Evolutionary conservation across 1,140 invertebrate genomes (phyloP).

Genomic region (Holcopasites calliopsidis): DNA sequence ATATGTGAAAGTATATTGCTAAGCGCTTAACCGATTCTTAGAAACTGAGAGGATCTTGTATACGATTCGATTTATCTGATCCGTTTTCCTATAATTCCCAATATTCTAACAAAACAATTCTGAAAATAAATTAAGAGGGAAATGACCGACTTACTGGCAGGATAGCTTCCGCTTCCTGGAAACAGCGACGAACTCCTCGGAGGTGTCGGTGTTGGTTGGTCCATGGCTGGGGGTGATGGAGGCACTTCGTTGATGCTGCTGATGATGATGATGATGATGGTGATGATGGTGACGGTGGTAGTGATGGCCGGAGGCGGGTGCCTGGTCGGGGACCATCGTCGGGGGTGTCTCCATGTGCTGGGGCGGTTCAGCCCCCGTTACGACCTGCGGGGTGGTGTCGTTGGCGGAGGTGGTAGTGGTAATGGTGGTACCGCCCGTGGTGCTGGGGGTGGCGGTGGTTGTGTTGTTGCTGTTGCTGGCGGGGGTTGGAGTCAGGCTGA

Average conservation of each 20-base stretch:
- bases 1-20: no score
- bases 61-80: no score
- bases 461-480: constrained; percentile 39
- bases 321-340: constrained; percentile 68
- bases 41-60: no score
- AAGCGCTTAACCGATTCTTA: no score
- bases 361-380: constrained; percentile 61
- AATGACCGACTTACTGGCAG: constrained; percentile 69
- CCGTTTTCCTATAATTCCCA: no score
- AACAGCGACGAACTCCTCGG: constrained; percentile 60
- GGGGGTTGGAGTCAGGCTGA: constrained; percentile 62
- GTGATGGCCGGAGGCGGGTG: constrained; percentile 63
- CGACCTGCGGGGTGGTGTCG: constrained; percentile 49
- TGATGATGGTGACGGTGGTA: constrained; percentile 66
- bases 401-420: constrained; percentile 42
- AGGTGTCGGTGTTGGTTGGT: constrained; percentile 49
- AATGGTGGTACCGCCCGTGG: constrained; percentile 30
- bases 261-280: constrained; percentile 69
- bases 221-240: constrained; percentile 52
- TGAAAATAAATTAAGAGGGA: not conserved
- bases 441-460: constrained; percentile 39
- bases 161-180: constrained; percentile 72
- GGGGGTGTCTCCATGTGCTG: constrained; percentile 68
- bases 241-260: constrained; percentile 64
- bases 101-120: not conserved